Conservation (phyloP, 2,797 vertebrate genomes). For the Craterocephalus amniculus region DNA sequence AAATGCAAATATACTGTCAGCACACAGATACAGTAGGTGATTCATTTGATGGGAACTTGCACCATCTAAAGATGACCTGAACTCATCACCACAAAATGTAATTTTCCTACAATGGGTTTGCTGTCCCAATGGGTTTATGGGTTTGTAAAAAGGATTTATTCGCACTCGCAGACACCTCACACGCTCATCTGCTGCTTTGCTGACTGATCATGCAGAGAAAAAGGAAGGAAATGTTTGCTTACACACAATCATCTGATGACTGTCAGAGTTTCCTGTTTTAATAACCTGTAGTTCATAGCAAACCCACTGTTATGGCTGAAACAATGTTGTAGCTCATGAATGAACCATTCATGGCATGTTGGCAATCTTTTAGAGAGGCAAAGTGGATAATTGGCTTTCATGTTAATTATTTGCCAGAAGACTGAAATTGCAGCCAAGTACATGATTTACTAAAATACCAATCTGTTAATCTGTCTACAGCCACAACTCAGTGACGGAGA, state of each 20-base stretch:
- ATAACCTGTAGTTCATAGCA: slow-evolving; percentile 37
- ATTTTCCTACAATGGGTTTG: background rate
- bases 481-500: slow-evolving; percentile 21
- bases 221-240: slow-evolving; percentile 77
- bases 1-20: background rate
- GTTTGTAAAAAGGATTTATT: background rate
- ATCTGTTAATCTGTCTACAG: slow-evolving; percentile 52
- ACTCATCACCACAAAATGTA: background rate
- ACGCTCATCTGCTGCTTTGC: slow-evolving; percentile 16
- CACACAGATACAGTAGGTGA: background rate
- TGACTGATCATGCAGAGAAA: slow-evolving; percentile 42
- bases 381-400: background rate
- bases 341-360: slow-evolving; percentile 35
- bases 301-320: slow-evolving; percentile 7
- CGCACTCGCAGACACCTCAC: background rate
- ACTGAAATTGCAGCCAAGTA: slow-evolving; percentile 35
- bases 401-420: slow-evolving; percentile 24
- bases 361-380: background rate
- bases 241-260: slow-evolving; percentile 75
- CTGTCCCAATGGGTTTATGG: no score
- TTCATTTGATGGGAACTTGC: background rate
- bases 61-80: background rate
- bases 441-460: slow-evolving; percentile 51
- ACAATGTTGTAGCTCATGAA: slow-evolving; percentile 29
- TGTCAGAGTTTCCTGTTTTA: slow-evolving; percentile 67